A percentile compares a stretch with the other conserved stretches of the same genome.
Conservation (phyloP, 2,113 vertebrate species). For the Diadophis punctatus region DNA sequence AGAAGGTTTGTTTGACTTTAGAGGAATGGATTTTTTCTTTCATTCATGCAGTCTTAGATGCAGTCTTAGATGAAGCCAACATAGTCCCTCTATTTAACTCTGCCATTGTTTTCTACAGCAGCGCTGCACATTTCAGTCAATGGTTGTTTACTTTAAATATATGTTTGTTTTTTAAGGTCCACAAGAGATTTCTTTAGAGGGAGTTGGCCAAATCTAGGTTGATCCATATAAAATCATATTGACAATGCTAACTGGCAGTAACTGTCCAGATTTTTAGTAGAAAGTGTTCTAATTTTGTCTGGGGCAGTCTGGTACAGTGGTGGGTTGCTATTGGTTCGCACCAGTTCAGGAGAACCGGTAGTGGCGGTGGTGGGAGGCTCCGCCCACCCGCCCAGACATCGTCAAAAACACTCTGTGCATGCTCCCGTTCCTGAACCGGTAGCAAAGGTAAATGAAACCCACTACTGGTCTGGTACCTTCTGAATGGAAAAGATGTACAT, state of each 20-base stretch:
- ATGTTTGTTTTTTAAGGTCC: neutral
- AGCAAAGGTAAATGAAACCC: no score
- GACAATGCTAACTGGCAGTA: neutral
- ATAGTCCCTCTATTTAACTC: neutral
- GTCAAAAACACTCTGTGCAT: no score
- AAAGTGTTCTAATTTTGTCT: neutral
- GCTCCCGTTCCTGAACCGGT: no score
- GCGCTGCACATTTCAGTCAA: neutral
- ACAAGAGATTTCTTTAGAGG: neutral
- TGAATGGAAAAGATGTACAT: neutral
- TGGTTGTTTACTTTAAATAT: neutral
- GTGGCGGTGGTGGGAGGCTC: no score
- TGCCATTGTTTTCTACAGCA: neutral
- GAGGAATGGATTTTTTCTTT: neutral
- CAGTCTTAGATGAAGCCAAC: neutral
- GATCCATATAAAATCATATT: neutral
- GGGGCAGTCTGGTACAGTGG: neutral
- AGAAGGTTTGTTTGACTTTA: neutral
- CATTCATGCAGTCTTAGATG: neutral
- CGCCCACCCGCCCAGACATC: no score
- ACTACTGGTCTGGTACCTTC: neutral
- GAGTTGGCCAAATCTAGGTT: neutral
- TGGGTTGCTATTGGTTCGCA: no score
- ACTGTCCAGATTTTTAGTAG: neutral
- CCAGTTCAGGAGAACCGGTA: no score